Evolutionary conservation across 2,113 vertebrate species (phyloP).

Genomic region (Rhombomys opimus): DNA sequence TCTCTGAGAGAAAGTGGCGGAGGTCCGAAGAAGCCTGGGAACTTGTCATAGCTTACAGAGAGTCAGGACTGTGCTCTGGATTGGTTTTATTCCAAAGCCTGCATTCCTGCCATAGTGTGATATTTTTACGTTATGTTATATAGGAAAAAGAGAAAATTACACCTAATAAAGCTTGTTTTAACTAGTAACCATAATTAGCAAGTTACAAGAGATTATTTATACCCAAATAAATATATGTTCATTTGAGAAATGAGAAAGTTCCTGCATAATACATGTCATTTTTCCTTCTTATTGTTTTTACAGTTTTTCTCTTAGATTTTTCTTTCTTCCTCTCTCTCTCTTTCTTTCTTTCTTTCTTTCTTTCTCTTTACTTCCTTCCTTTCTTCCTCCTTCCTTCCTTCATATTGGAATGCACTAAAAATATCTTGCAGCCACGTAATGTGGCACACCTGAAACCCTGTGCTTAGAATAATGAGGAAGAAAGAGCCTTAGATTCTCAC

Average conservation of each 20-base stretch:
- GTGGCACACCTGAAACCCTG: background rate
- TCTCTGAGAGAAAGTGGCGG: constrained; percentile 24
- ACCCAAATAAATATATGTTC: constrained; percentile 63
- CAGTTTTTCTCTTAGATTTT: background rate
- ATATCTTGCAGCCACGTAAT: background rate
- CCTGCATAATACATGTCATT: constrained; percentile 5
- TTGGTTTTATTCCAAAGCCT: constrained; percentile 25
- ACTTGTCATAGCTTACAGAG: constrained; percentile 2
- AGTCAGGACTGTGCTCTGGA: background rate
- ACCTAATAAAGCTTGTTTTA: constrained; percentile 66
- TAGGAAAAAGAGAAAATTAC: constrained; percentile 51
- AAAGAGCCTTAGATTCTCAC: background rate
- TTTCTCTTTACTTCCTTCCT: background rate
- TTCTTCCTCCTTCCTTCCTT: fast-evolving
- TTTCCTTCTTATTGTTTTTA: background rate
- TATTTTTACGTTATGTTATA: constrained; percentile 72
- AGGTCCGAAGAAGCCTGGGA: constrained; percentile 21
- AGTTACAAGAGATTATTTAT: constrained; percentile 65
- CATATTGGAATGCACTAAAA: background rate
- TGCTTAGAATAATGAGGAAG: background rate
- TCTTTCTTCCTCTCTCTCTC: background rate
- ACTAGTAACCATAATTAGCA: constrained; percentile 57
- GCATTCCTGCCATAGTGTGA: constrained; percentile 64
- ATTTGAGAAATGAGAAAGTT: constrained; percentile 65
- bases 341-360: too few relatives aligned